Base-by-base conservation (phyloP, 2,888 invertebrate genomes). In the Hemicrepidius hirtus region DNA sequence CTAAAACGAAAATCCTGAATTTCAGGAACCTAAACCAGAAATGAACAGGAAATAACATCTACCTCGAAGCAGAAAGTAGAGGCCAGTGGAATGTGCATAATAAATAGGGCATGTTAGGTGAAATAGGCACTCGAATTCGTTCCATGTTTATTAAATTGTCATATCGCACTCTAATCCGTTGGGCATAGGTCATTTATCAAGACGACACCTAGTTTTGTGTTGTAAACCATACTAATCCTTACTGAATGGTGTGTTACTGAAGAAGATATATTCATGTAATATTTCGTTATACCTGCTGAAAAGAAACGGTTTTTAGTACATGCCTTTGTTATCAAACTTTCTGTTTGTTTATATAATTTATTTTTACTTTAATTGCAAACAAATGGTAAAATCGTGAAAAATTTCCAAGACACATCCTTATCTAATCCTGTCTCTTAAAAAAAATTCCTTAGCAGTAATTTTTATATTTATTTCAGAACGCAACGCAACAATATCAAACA, bases 101-200 rank as follows among this genome's bases (percentile, higher is more conserved):
- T 70, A 70, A 69, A 66, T 70, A 70, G 67, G 46, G 60, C 68
- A 73, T 65, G 65, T 68, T 73, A 69, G 65, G 59, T 53, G 41
- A 63, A 68, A 68, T 60, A 46, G 62, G 53, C 73, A 73, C 73
- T 70, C 69, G 66, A 73, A 70, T 73, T 73, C 70, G 70, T 73
- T 73, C 32, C 70, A 67, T 66, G 73, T 73, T 73, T 73, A 73
- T 73, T 73, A 73, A 73, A 73, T 70, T 73, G 73, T 70, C 73
- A 70, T 73, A 73, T 73, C 53, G 60, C 55, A 69, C 46, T 53
- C 62, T 73, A 70, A 73, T 73, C 73, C 73, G 40, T 50, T 70
- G 70, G 66, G 21, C 66, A 70, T 18, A 62, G 69, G 70, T 73
- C 73, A 70, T 73, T 73, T 73, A 73, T 73, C 73, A 73, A 66